Evolutionary conservation across 2,888 invertebrate genomes (phyloP), one percentile per base, ranked within the genome.

Genomic region (Hemaris fuciformis): DNA sequence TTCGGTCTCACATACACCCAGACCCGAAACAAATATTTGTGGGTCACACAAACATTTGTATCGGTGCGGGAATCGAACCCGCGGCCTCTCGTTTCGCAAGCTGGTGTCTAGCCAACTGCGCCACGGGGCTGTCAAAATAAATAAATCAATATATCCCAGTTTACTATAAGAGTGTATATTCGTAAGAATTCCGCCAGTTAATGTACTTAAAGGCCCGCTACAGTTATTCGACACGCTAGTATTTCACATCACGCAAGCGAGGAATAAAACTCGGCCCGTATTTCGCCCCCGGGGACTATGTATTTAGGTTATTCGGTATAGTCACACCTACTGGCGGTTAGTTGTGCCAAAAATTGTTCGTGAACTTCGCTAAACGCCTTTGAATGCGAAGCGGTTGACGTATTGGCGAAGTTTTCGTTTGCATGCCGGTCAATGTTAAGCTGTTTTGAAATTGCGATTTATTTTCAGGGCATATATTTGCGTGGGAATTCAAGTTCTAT

Each of bases 151-250:
- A 41, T 31, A 15, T 34, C 13, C 7, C n/a, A 13, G 42, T 34
- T 8, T 38, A 13, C 3, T 2, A 38, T 38, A 13, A 5, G 2
- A 13, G 38, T 5, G 3, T 20, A n/a, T n/a, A n/a, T n/a, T n/a
- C n/a, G n/a, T n/a, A n/a, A n/a, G n/a, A n/a, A n/a, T n/a, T n/a
- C n/a, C n/a, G n/a, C n/a, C n/a, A n/a, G n/a, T 31, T 10, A 31
- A 1, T 10, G 7, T 5, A 38, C n/a, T 38, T 38, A 10, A 61
- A 74, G 71, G 81, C 82, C 76, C 59, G 42, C 64, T 60, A 60
- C 62, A 63, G 70, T 73, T 76, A 74, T 79, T 79, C 72, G 74
- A 74, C 73, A 69, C 71, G 72, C 70, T 74, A 68, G 57, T 48
- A 58, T 57, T 59, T 53, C 60, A 45, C 61, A 59, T 61, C 72